phyloP scores from a whole-genome alignment of 2,113 vertebrate species.

The Anser cygnoides region DNA sequence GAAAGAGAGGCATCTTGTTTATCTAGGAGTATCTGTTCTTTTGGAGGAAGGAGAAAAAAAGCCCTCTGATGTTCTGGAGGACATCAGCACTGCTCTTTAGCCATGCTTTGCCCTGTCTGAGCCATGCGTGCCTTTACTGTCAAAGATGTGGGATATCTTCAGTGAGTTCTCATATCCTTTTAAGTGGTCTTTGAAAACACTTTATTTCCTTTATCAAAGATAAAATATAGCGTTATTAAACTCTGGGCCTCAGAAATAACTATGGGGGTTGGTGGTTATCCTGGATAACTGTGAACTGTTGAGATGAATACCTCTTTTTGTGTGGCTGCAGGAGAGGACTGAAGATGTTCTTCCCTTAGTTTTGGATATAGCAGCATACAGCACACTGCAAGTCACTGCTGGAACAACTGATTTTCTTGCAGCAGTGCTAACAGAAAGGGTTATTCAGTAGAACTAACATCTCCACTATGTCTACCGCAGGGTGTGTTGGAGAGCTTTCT shows the following conservation, averaged over 20 bases:
- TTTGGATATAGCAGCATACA: accelerated
- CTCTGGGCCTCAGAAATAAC: not conserved
- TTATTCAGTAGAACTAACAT: not conserved
- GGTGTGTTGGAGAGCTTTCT: constrained; percentile 98
- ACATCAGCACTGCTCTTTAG: not conserved
- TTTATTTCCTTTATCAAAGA: not conserved
- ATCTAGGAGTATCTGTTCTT: not conserved
- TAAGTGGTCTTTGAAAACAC: not conserved
- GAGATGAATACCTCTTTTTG: accelerated
- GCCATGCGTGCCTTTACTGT: accelerated
- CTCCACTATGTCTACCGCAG: constrained; percentile 64
- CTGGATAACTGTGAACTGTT: accelerated
- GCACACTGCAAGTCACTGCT: accelerated
- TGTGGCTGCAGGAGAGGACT: not conserved
- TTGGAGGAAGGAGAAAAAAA: not conserved
- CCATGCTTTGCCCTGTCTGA: accelerated
- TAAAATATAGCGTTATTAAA: not conserved
- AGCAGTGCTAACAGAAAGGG: not conserved
- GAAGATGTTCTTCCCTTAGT: not conserved
- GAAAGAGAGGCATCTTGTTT: not conserved
- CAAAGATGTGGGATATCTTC: not conserved
- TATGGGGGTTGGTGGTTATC: not conserved
- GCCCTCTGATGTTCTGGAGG: accelerated
- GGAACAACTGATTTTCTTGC: accelerated
- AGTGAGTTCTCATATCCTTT: not conserved